Conservation (phyloP, 2,888 invertebrate species). For the Chymomyza caudatula region DNA sequence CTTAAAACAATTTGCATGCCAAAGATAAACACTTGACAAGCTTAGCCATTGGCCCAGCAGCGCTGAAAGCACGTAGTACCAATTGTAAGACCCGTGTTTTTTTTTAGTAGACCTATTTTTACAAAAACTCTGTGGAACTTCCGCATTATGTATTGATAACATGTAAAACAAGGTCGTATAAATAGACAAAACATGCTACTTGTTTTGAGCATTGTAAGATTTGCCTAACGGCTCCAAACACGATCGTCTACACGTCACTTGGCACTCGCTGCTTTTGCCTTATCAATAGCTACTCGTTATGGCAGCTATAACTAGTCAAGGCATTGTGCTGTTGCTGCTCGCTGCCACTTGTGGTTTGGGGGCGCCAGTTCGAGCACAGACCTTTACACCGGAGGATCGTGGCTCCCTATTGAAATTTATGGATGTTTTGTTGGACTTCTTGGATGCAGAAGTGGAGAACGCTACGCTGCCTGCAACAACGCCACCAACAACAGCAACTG, state of each 20-base stretch:
- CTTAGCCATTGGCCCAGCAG: neutral
- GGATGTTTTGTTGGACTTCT: slow-evolving; percentile 46
- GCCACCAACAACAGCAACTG: slow-evolving; percentile 8
- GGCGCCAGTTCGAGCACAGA: slow-evolving; percentile 29
- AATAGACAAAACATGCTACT: slow-evolving; percentile 28
- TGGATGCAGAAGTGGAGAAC: slow-evolving; percentile 40
- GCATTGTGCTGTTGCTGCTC: neutral
- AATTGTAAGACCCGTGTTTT: neutral
- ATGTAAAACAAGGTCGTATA: slow-evolving; percentile 41
- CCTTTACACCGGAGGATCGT: slow-evolving; percentile 49
- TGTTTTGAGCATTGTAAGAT: slow-evolving; percentile 6
- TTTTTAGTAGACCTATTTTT: neutral
- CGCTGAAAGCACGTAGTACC: neutral
- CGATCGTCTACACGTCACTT: neutral
- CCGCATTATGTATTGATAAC: slow-evolving; percentile 39
- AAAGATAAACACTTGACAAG: neutral
- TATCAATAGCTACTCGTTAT: neutral
- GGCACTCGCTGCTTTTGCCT: neutral
- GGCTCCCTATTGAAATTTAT: slow-evolving; percentile 47
- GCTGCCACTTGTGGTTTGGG: neutral
- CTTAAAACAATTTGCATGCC: neutral
- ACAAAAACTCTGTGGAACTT: slow-evolving; percentile 26
- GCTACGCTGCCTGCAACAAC: slow-evolving; percentile 18
- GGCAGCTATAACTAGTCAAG: neutral
- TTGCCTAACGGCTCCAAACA: slow-evolving; percentile 13